Base-by-base conservation (phyloP, 2,888 invertebrate species). In the Pammene fasciana region DNA sequence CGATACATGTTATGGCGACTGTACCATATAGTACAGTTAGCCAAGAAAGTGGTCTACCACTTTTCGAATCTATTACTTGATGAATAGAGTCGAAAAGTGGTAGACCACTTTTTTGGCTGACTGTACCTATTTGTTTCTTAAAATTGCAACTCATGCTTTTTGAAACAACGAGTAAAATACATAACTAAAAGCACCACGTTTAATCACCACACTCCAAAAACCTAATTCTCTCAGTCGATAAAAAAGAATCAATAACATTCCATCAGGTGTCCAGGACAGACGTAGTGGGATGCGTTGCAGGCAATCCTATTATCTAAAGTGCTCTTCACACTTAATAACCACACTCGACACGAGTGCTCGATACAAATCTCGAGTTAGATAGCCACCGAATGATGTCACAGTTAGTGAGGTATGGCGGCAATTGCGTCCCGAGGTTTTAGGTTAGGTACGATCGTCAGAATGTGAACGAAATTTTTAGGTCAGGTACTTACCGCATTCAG, bases 241-340 rank as follows among this genome's bases (percentile, higher is more conserved):
- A 72, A 77, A 75, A 75, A 78, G 80, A 79, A 79, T 78, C 78
- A 79, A 71, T 70, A 75, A 60, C 14, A 65, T 56, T 74, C 75
- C 77, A 77, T 77, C 77, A 73, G 76, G 74, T 77, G 72, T 72
- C 75, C 73, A 74, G 81, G 81, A 80, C 78, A 76, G 78, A 78
- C 71, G 72, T 76, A 76, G 76, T 75, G 75, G 65, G 79, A 81
- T 83, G 76, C 75, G 75, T 79, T 86, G 85, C 79, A 81, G 81
- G 77, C 85, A 85, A 89, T 89, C 84, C 81, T 82, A 88, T 91
- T 91, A 92, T 92, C 90, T 92, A 90, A 82, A 91, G 91, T 91
- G 91, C 89, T 86, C 89, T 89, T 74, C 76, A 87, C 77, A 80
- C 82, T 89, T 89, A 90, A 91, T 91, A 90, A 89, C 85, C 82